Conservation (phyloP, 2,797 vertebrate genomes). For the Sardinella longiceps region DNA sequence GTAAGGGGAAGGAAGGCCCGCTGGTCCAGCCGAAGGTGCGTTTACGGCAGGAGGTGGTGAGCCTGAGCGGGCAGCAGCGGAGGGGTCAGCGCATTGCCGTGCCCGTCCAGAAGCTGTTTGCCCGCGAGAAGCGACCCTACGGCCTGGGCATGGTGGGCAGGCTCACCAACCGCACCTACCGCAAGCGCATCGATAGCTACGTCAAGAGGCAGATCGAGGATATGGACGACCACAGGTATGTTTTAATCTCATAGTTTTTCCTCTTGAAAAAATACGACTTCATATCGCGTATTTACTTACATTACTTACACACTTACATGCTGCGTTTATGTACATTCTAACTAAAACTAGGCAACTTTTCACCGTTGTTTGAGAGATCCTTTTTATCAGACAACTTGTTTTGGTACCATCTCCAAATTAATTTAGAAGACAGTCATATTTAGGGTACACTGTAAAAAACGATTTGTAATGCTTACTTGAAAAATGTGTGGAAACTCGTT, state of each 20-base stretch:
- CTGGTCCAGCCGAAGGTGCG: conserved; percentile 85
- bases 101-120: conserved; percentile 92
- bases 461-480: too few species aligned
- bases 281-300: too few species aligned
- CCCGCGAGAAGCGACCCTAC: conserved; percentile 92
- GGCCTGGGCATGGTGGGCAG: conserved; percentile 95
- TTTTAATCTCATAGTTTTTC: neutral
- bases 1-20: conserved; percentile 84
- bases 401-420: too few species aligned
- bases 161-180: conserved; percentile 94
- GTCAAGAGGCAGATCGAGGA: conserved; percentile 96
- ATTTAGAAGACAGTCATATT: too few species aligned
- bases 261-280: neutral
- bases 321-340: too few species aligned
- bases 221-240: conserved; percentile 95
- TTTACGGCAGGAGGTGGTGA: conserved; percentile 91
- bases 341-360: too few species aligned
- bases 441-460: too few species aligned
- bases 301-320: too few species aligned
- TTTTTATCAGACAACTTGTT: too few species aligned
- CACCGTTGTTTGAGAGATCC: too few species aligned
- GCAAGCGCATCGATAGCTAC: conserved; percentile 94
- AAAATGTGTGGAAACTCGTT: too few species aligned
- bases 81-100: conserved; percentile 88
- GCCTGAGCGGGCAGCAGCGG: conserved; percentile 75